Percentiles rank a stretch among this genome's conserved stretches.
Conservation (phyloP, 2,113 vertebrate genomes). For the Hemichromis elongatus region DNA sequence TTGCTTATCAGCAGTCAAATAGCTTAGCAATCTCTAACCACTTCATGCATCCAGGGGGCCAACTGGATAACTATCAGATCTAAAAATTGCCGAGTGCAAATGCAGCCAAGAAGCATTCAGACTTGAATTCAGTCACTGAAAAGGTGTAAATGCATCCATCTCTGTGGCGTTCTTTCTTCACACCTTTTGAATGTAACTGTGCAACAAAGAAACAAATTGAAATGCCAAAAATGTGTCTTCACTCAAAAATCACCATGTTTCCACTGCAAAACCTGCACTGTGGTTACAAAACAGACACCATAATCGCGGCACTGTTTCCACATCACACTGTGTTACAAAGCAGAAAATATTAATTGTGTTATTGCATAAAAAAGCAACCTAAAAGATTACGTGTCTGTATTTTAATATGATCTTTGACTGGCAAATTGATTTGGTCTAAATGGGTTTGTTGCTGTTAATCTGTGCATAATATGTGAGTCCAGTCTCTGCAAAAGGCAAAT, state of each 20-base stretch:
- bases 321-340: not conserved
- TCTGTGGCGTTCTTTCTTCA: not conserved
- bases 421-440: not conserved
- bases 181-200: not conserved
- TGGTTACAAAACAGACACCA: not conserved
- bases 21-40: not conserved
- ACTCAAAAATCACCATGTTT: not conserved
- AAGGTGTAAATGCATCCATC: not conserved
- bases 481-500: not conserved
- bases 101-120: not conserved
- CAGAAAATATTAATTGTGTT: not conserved
- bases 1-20: not conserved
- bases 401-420: not conserved
- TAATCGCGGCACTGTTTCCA: not conserved
- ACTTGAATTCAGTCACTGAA: not conserved
- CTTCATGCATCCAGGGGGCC: not conserved
- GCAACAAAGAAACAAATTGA: not conserved
- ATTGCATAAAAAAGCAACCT: not conserved
- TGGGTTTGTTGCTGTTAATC: not conserved
- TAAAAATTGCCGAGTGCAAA: not conserved
- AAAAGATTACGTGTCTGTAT: not conserved
- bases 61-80: not conserved
- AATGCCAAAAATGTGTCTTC: not conserved
- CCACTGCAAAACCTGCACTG: not conserved
- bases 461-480: not conserved